Base-by-base conservation (phyloP, 2,888 invertebrate species). In the Brassicogethes aeneus region DNA sequence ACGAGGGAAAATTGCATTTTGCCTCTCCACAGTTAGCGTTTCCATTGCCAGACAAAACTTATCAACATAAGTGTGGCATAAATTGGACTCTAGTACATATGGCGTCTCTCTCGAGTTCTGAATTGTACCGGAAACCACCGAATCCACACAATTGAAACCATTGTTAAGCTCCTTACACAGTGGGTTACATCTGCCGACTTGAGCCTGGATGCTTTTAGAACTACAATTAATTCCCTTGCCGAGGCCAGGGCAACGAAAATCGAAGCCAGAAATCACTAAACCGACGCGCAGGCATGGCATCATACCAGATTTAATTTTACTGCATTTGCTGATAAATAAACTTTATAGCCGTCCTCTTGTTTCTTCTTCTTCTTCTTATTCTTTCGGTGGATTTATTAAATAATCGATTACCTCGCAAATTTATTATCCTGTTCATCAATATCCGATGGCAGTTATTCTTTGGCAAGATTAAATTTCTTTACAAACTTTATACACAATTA, bases 151-250 rank as follows among this genome's bases (percentile, higher is more conserved):
- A 59, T 59, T 51, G 55, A 45, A 52, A 54, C 51, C 50, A 56
- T 57, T 55, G 57, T 59, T 59, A 57, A 59, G 58, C 59, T 57
- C 51, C 59, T 60, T 60, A 60, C 54, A 54, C 53, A 55, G 48
- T 54, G 45, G 46, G 52, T 47, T 55, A 54, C 55, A 53, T 52
- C 48, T 51, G 50, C 50, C 49, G 44, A 38, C 47, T 49, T 43
- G 48, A 51, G 49, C 49, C 50, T 41, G 41, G 40, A 44, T 36
- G 34, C 17, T 42, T 42, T 36, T 35, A 44, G 35, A 37, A 38
- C 40, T 40, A 29, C 38, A 45, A 42, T 45, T 45, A 42, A 42
- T 42, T 42, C 41, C 7, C 38, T 31, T 17, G 37, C 30, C 15
- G 12, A 31, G 31, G 12, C 23, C 23, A 7, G 5, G 23, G 5